These are phyloP conservation scores for Eupristina koningsbergeri DNA, from an alignment of 1,140 invertebrate genomes.

Conservation along the genomic window DNA sequence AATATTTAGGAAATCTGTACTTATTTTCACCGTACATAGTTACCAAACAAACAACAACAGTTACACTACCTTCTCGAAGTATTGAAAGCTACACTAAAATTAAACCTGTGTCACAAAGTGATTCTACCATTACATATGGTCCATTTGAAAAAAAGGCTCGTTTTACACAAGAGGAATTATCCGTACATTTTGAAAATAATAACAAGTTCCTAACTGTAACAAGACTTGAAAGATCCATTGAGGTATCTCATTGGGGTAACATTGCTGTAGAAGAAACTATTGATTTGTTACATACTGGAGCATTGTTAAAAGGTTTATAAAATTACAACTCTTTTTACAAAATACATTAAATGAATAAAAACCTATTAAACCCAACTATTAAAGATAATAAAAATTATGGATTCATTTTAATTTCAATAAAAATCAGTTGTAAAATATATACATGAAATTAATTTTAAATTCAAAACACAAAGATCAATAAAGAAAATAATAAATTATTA, in stretches of 20 bases:
- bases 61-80: conserved; percentile 83
- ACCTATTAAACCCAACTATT: neutral
- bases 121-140: conserved; percentile 88
- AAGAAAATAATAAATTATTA: neutral
- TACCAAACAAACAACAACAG: conserved; percentile 84
- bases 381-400: neutral
- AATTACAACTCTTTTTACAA: neutral
- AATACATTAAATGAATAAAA: neutral
- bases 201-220: conserved; percentile 95
- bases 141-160: conserved; percentile 85
- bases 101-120: conserved; percentile 86
- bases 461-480: neutral
- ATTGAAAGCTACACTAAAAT: conserved; percentile 90
- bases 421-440: neutral
- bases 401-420: neutral
- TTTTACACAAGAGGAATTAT: conserved; percentile 78
- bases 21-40: conserved; percentile 88
- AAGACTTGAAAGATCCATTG: conserved; percentile 88
- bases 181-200: conserved; percentile 97
- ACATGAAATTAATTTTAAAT: neutral
- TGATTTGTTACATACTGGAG: conserved; percentile 93
- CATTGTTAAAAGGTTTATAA: conserved; percentile 93
- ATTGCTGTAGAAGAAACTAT: conserved; percentile 97
- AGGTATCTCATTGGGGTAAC: conserved; percentile 99
- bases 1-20: conserved; percentile 88